These are phyloP conservation scores for Teleogryllus occipitalis DNA, from an alignment of 1,140 invertebrate species.

Conservation along the genomic window DNA sequence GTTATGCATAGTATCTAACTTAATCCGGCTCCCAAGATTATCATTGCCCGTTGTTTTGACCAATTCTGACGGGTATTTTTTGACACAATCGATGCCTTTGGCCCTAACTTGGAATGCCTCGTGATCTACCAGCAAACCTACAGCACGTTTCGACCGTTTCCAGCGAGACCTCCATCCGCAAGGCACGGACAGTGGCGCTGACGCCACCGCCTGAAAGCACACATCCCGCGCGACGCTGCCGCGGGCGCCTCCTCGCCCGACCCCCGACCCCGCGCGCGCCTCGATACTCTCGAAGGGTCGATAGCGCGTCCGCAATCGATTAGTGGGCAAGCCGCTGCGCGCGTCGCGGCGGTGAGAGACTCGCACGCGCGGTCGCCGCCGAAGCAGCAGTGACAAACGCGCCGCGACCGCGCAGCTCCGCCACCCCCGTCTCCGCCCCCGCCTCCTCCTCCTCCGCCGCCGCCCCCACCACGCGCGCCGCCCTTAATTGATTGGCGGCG, in stretches of 20 bases:
- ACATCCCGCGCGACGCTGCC: background rate
- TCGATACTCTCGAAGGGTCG: constrained; percentile 3
- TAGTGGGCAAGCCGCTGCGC: background rate
- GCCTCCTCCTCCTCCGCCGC: no score
- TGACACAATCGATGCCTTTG: no score
- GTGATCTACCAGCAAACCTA: background rate
- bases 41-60: no score
- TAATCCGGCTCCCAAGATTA: no score
- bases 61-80: no score
- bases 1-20: no score
- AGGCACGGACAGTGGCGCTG: no score
- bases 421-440: no score
- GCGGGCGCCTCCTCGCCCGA: background rate
- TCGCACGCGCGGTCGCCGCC: background rate
- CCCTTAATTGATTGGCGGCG: no score
- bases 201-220: background rate
- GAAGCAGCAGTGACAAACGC: background rate
- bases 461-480: no score
- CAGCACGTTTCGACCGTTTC: background rate
- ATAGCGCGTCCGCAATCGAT: background rate
- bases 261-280: no score
- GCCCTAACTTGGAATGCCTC: background rate
- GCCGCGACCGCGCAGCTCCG: no score
- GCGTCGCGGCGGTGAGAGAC: background rate
- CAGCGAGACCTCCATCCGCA: background rate